Conservation (phyloP, 2,113 vertebrate genomes). For the Maccullochella peelii region DNA sequence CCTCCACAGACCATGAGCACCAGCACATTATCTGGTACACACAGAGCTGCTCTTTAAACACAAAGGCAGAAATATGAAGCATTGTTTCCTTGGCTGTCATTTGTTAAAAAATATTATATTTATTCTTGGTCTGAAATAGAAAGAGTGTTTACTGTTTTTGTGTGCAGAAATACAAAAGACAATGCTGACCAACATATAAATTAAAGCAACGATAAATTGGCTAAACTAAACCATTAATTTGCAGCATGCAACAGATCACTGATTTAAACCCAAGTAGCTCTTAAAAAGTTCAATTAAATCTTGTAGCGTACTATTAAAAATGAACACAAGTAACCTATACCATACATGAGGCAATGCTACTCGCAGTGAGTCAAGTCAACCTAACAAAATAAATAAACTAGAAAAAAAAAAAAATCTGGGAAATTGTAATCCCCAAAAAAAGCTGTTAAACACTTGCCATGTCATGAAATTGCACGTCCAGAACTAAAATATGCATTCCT, state of each 20-base stretch:
- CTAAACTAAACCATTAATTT: slow-evolving; percentile 9
- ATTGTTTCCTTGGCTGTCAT: slow-evolving; percentile 72
- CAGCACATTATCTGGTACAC: slow-evolving; percentile 80
- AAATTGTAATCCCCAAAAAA: slow-evolving; percentile 48
- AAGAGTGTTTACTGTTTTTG: slow-evolving; percentile 39
- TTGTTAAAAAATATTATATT: slow-evolving; percentile 65
- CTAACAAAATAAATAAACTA: slow-evolving; percentile 49
- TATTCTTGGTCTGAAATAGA: slow-evolving; percentile 61
- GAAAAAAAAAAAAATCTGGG: slow-evolving; percentile 6
- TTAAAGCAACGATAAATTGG: slow-evolving; percentile 34
- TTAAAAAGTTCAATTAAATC: slow-evolving; percentile 7
- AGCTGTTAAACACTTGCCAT: slow-evolving; percentile 66
- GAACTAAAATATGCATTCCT: slow-evolving; percentile 66
- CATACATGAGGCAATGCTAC: background rate
- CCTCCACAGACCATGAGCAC: slow-evolving; percentile 72
- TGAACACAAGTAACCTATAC: background rate
- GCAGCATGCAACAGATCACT: background rate
- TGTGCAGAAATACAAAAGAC: slow-evolving; percentile 29
- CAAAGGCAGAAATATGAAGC: slow-evolving; percentile 80
- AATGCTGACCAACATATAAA: slow-evolving; percentile 31
- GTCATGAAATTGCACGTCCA: slow-evolving; percentile 50
- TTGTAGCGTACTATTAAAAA: background rate
- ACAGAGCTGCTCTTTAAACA: slow-evolving; percentile 82
- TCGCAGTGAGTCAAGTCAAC: background rate
- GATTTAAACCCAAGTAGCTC: slow-evolving; percentile 5